phyloP scores from a whole-genome alignment of 2,797 vertebrate species.

The Parauchenoglanis ngamensis region DNA sequence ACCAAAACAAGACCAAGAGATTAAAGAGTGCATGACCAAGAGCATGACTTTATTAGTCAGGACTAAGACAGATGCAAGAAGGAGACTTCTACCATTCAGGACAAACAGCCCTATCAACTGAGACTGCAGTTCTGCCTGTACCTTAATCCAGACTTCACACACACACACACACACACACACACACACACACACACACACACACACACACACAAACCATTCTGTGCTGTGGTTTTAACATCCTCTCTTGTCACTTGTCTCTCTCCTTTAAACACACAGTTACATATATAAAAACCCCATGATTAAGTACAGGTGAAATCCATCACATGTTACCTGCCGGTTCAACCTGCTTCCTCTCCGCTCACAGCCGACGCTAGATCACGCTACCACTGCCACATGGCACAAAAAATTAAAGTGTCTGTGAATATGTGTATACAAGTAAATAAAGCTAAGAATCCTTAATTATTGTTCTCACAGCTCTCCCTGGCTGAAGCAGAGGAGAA shows the following conservation, averaged over 20 bases:
- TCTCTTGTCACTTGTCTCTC: no score
- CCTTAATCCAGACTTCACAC: neutral
- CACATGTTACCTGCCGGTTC: no score
- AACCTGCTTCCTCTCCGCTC: no score
- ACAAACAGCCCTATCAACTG: neutral
- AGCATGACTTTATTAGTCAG: neutral
- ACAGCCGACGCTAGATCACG: no score
- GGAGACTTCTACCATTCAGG: neutral
- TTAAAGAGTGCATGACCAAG: neutral
- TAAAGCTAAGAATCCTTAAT: neutral
- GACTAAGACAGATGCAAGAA: neutral
- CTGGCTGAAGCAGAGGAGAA: neutral
- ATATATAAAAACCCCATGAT: no score
- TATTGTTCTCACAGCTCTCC: neutral
- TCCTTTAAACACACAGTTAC: no score
- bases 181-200: no score
- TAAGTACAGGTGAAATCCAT: no score
- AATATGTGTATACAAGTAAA: neutral
- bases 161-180: conserved; percentile 25
- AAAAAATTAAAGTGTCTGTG: neutral
- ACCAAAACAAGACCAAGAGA: neutral
- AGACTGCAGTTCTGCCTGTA: neutral
- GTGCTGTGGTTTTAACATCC: no score
- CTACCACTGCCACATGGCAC: no score
- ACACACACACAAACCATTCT: no score